A percentile compares a stretch with the other conserved stretches of the same genome.
These are phyloP conservation scores for Drosophila gaucha DNA, from an alignment of 2,888 invertebrate species.

Conservation along the genomic window DNA sequence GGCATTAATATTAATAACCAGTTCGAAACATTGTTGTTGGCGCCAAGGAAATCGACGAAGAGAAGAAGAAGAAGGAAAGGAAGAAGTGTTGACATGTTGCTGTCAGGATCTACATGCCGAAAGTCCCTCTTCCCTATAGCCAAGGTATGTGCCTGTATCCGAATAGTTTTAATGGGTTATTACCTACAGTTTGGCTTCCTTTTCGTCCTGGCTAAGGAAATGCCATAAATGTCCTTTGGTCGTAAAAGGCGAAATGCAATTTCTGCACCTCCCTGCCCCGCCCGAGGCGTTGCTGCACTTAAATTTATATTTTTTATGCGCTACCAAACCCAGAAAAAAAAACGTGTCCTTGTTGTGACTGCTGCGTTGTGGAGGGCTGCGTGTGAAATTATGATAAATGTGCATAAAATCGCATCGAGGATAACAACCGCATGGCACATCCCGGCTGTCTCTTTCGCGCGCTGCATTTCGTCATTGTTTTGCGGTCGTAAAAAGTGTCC, in stretches of 20 bases:
- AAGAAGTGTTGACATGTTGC: slow-evolving; percentile 48
- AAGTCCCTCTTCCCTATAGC: slow-evolving; percentile 21
- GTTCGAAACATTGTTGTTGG: slow-evolving; percentile 66
- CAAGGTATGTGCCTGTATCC: slow-evolving; percentile 48
- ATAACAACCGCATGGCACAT: slow-evolving; percentile 51
- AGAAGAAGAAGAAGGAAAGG: background rate
- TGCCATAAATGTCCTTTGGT: slow-evolving; percentile 74
- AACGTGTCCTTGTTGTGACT: slow-evolving; percentile 59
- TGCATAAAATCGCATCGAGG: slow-evolving; percentile 75
- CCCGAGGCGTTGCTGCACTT: slow-evolving; percentile 53
- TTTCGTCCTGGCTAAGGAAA: slow-evolving; percentile 34
- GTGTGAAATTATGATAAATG: slow-evolving; percentile 81
- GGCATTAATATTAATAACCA: slow-evolving; percentile 80
- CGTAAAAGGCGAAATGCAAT: slow-evolving; percentile 79
- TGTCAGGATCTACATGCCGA: slow-evolving; percentile 50
- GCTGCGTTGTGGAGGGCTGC: slow-evolving; percentile 64
- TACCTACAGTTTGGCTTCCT: slow-evolving; percentile 36
- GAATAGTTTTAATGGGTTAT: slow-evolving; percentile 81
- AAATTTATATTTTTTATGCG: slow-evolving; percentile 74
- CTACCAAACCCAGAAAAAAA: slow-evolving; percentile 49
- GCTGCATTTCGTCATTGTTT: slow-evolving; percentile 68
- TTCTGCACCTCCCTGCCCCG: slow-evolving; percentile 47
- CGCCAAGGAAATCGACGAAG: slow-evolving; percentile 40
- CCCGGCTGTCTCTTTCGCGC: slow-evolving; percentile 34
- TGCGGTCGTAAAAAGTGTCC: slow-evolving; percentile 73